Percentiles rank a stretch among this genome's conserved stretches.
These are phyloP conservation scores for Coelopa frigida DNA, from an alignment of 1,140 invertebrate species.

Conservation along the genomic window DNA sequence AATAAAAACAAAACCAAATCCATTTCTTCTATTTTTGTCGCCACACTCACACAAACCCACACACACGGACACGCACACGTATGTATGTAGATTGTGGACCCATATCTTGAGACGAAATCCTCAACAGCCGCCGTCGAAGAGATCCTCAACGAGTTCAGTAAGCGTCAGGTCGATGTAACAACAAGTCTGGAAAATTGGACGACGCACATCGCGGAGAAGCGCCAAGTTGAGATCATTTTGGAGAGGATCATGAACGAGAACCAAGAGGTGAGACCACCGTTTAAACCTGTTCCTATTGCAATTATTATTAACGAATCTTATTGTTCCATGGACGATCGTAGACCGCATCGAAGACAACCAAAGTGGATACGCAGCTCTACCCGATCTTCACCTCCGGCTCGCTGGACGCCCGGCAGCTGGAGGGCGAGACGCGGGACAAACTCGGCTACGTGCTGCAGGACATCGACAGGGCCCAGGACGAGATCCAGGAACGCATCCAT, in stretches of 20 bases:
- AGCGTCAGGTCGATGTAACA: slow-evolving; percentile 58
- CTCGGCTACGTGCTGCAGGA: slow-evolving; percentile 56
- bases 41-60: neutral
- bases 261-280: slow-evolving; percentile 52
- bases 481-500: slow-evolving; percentile 64
- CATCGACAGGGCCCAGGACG: slow-evolving; percentile 61
- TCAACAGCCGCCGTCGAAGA: slow-evolving; percentile 63
- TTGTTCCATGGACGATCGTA: slow-evolving; percentile 30
- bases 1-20: slow-evolving; percentile 1
- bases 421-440: slow-evolving; percentile 47
- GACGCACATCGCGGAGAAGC: slow-evolving; percentile 55
- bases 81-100: slow-evolving; percentile 58
- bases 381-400: slow-evolving; percentile 63
- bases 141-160: slow-evolving; percentile 61
- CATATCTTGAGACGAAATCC: slow-evolving; percentile 63
- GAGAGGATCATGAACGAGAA: slow-evolving; percentile 67
- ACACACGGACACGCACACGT: neutral
- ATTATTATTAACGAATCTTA: neutral
- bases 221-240: slow-evolving; percentile 59
- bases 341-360: slow-evolving; percentile 69
- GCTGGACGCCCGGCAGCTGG: slow-evolving; percentile 52
- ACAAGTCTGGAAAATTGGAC: slow-evolving; percentile 65
- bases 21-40: slow-evolving; percentile 11
- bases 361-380: slow-evolving; percentile 67
- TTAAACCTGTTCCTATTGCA: neutral